Evolutionary conservation across 2,113 vertebrate species (phyloP).

Genomic region (Myrmecobius fasciatus): DNA sequence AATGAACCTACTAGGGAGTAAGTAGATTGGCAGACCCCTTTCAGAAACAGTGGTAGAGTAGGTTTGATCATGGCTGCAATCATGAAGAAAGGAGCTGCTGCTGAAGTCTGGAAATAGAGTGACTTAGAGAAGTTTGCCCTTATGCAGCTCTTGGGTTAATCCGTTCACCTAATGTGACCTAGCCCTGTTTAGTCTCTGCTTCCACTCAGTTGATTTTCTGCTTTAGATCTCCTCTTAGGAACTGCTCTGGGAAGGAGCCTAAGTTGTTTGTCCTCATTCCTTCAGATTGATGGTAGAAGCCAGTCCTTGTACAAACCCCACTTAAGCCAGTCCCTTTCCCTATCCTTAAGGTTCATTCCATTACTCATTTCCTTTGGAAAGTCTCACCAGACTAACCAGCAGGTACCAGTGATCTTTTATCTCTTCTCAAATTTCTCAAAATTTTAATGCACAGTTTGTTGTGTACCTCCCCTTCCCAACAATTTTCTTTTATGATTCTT

Average conservation of each 20-base stretch:
- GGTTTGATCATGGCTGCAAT: background rate
- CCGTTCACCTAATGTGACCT: constrained; percentile 22
- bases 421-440: background rate
- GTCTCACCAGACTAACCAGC: background rate
- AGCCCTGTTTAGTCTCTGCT: constrained; percentile 34
- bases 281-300: background rate
- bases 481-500: background rate
- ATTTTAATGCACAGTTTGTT: background rate
- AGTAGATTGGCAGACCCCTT: background rate
- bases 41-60: background rate
- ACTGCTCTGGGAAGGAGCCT: background rate
- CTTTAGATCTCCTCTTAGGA: background rate
- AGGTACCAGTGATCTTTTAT: background rate
- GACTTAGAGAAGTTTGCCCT: background rate
- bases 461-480: background rate
- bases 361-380: background rate
- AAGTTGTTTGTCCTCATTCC: background rate
- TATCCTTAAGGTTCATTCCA: background rate
- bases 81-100: background rate
- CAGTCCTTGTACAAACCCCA: background rate
- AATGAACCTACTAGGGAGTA: background rate
- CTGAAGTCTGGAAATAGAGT: background rate
- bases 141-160: background rate
- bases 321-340: background rate
- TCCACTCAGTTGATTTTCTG: constrained; percentile 48